Conservation (phyloP, 2,888 invertebrate genomes). For the Hylaea fasciaria region DNA sequence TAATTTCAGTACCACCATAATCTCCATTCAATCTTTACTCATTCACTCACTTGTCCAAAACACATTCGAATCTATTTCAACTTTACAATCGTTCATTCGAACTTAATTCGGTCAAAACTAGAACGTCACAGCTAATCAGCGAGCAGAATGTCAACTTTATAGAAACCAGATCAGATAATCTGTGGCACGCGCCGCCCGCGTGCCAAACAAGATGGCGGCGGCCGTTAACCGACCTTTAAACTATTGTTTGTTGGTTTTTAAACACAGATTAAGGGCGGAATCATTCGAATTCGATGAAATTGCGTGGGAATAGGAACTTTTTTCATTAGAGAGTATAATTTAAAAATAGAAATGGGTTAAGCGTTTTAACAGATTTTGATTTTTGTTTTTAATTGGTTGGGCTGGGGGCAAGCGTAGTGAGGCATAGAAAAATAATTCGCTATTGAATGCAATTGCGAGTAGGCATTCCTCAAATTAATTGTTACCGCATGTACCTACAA, state of each 20-base stretch:
- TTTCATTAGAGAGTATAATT: conserved; percentile 7
- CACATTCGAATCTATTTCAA: neutral
- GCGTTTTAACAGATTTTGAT: neutral
- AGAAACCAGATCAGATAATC: conserved; percentile 26
- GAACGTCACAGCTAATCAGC: conserved; percentile 39
- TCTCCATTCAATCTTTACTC: too few relatives aligned
- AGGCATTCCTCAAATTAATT: too few relatives aligned
- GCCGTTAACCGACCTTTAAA: conserved; percentile 55
- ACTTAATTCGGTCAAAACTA: conserved; percentile 34
- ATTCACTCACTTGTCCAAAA: conserved; percentile 4
- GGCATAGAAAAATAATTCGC: too few relatives aligned
- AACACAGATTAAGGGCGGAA: conserved; percentile 46
- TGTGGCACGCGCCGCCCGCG: conserved; percentile 41
- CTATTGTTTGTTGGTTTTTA: conserved; percentile 64
- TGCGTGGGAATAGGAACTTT: conserved; percentile 37
- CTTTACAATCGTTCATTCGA: conserved; percentile 14
- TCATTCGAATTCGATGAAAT: conserved; percentile 39
- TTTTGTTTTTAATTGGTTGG: too few relatives aligned
- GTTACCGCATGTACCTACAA: too few relatives aligned
- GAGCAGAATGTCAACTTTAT: conserved; percentile 31
- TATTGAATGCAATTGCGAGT: too few relatives aligned
- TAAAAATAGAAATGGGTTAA: neutral
- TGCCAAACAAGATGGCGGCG: conserved; percentile 47
- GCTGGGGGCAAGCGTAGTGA: too few relatives aligned
- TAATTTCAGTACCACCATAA: too few relatives aligned